Evolutionary conservation across 23 tunicate species (phyloP), one percentile per base, ranked within the genome.

Genomic region (Styela plicata): DNA sequence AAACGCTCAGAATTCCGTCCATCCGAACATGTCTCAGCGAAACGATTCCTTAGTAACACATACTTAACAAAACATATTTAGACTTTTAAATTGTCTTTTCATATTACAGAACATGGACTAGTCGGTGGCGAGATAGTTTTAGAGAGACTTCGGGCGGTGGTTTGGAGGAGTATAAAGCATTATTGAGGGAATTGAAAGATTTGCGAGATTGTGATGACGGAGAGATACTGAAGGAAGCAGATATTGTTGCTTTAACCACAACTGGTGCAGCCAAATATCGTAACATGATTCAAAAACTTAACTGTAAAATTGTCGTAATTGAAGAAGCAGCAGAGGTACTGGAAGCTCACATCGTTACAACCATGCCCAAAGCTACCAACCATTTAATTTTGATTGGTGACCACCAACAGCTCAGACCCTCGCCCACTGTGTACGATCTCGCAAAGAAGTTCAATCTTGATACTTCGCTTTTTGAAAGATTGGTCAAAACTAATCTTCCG

Each of bases 231-330:
- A 52, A 66, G 17, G 35, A 30, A 32, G 89, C 89, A 2, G 52
- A 68, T 79, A 85, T 85, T 25, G 69, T 85, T n/a, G 89, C 63
- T 3, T 67, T 85, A 73, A 85, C 89, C 2, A 85, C 89, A n/a
- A 85, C 89, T 2, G 85, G 89, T 3, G 89, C 89, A 16, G 89
- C 89, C 1, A 80, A 80, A 34, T 79, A 80, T 35, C 33, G 89
- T 21, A 64, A 69, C 34, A 79, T 85, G 28, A 66, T 85, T 33
- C 52, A 68, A 66, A 85, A 83, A 37, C 63, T 85, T 3, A 13
- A 33, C 27, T 23, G 79, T 16, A 33, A 33, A 57, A 37, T 78
- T 26, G 70, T 78, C 7, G 62, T 78, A 18, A 52, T 53, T 16
- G 82, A 78, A 78, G 82, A 78, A 78, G 69, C 70, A 3, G 82